A percentile compares a stretch with the other conserved stretches of the same genome.
Evolutionary conservation across 2,797 vertebrate genomes (phyloP).

Genomic region (Pantherophis alleghaniensis): DNA sequence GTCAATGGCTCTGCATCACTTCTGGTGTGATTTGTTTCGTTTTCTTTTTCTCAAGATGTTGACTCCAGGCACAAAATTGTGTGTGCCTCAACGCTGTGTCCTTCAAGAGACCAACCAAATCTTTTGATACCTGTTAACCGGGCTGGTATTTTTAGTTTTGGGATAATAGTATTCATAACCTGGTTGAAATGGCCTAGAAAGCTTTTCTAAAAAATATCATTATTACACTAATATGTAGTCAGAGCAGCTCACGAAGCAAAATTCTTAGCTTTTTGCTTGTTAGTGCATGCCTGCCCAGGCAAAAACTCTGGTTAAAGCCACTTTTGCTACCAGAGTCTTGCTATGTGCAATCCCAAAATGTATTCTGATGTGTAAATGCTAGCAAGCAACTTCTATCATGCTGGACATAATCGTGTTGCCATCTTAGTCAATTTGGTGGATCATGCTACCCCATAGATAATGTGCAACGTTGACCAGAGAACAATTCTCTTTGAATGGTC

Average conservation of each 20-base stretch:
- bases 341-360: conserved; percentile 22
- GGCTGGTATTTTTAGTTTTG: conserved; percentile 52
- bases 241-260: conserved; percentile 48
- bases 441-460: conserved; percentile 33
- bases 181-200: background rate
- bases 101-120: conserved; percentile 52
- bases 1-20: conserved; percentile 32
- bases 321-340: conserved; percentile 43
- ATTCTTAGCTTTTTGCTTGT: conserved; percentile 59
- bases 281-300: conserved; percentile 64
- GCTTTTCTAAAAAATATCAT: conserved; percentile 47
- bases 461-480: conserved; percentile 24
- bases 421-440: conserved; percentile 35
- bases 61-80: conserved; percentile 64
- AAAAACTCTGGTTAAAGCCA: conserved; percentile 46
- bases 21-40: conserved; percentile 47
- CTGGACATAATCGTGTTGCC: background rate
- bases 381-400: background rate
- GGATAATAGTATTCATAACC: background rate
- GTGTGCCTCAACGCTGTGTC: conserved; percentile 64
- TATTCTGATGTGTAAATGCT: conserved; percentile 5
- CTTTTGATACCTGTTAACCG: conserved; percentile 58
- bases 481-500: conserved; percentile 23
- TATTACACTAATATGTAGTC: conserved; percentile 52
- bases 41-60: conserved; percentile 27